Percentiles rank a stretch among this genome's conserved stretches.
phyloP scores from a whole-genome alignment of 2,888 invertebrate genomes.

The Gnatocerus cornutus region DNA sequence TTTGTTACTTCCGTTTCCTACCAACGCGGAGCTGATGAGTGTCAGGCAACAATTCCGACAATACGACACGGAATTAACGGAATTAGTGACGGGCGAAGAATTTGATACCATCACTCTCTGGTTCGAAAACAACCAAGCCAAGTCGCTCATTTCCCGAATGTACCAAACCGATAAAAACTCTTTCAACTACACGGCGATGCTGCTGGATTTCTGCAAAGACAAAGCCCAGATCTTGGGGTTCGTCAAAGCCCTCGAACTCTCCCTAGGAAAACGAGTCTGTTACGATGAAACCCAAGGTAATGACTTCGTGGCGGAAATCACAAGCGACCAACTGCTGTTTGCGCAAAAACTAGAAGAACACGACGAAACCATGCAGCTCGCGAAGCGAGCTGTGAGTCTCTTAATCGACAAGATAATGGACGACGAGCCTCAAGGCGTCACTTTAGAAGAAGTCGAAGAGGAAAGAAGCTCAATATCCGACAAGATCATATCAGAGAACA shows the following conservation, averaged over 20 bases:
- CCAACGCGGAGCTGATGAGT: conserved; percentile 73
- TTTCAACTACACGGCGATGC: conserved; percentile 77
- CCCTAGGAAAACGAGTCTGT: conserved; percentile 74
- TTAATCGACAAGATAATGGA: conserved; percentile 61
- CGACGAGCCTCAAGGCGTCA: conserved; percentile 61
- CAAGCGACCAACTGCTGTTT: conserved; percentile 51
- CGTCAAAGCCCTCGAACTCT: conserved; percentile 74
- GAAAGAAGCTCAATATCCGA: no score
- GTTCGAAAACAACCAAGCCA: conserved; percentile 69
- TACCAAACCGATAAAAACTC: conserved; percentile 71
- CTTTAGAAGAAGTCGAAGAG: conserved; percentile 38
- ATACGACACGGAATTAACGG: conserved; percentile 69
- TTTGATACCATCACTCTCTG: conserved; percentile 67
- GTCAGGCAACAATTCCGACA: conserved; percentile 72
- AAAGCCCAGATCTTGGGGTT: conserved; percentile 74
- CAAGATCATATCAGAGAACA: conserved; percentile 39
- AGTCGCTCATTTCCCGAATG: conserved; percentile 75
- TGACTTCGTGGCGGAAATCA: conserved; percentile 66
- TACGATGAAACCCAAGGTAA: conserved; percentile 72
- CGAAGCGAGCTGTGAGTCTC: conserved; percentile 55
- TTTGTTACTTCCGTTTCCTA: conserved; percentile 75
- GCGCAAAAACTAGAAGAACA: conserved; percentile 56
- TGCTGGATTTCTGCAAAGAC: conserved; percentile 78
- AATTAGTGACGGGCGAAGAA: conserved; percentile 67
- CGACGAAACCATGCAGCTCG: conserved; percentile 53